Percentiles rank a stretch among this genome's conserved stretches.
Conservation (phyloP, 2,888 invertebrate genomes). For the Caenorhabditis virilis region DNA sequence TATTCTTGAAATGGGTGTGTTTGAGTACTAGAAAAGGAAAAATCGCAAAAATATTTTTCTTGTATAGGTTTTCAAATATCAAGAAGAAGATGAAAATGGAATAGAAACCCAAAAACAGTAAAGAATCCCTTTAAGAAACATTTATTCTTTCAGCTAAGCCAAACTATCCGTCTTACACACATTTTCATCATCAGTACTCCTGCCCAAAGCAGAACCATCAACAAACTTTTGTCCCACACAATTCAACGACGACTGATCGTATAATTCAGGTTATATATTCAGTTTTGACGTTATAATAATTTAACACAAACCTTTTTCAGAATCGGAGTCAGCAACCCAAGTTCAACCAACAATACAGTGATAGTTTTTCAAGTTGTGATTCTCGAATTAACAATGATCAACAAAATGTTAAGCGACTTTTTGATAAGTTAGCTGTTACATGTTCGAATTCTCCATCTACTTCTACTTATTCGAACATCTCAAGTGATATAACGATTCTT, state of each 20-base stretch:
- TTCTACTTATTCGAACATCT: constrained; percentile 3
- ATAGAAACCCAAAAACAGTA: no score
- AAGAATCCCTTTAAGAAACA: no score
- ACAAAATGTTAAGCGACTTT: constrained; percentile 6
- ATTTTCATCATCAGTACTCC: constrained; percentile 35
- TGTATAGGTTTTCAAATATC: no score
- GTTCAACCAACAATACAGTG: background rate
- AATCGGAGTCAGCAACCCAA: background rate
- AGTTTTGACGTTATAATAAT: no score
- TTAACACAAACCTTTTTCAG: no score
- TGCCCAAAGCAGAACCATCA: constrained; percentile 3
- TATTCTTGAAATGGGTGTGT: no score
- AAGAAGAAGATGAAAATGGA: no score
- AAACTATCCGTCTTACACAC: constrained; percentile 25
- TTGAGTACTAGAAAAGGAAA: no score
- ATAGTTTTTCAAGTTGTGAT: background rate
- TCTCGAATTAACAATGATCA: background rate
- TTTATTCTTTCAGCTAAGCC: background rate
- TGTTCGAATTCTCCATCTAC: constrained; percentile 3
- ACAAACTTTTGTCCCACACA: no score
- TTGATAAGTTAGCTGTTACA: constrained; percentile 24
- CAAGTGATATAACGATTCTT: constrained; percentile 24
- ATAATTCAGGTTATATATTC: no score
- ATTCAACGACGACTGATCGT: no score
- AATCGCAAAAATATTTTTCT: no score